phyloP scores from a whole-genome alignment of 2,113 vertebrate species.

The Malurus melanocephalus region DNA sequence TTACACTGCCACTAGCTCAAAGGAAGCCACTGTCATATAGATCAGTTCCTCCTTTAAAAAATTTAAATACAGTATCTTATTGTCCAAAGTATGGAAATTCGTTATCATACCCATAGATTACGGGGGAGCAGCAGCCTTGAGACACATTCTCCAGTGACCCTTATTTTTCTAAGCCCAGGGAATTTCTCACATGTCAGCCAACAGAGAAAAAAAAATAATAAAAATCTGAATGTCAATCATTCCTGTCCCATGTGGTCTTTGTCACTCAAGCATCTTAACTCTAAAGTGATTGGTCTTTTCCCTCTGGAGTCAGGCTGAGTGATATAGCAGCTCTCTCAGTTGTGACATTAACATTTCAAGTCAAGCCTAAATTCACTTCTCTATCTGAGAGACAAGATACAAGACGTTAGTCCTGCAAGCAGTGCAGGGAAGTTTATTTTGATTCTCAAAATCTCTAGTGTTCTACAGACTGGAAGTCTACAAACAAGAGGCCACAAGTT shows the following conservation, averaged over 20 bases:
- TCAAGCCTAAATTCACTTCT: conserved; percentile 18
- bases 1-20: neutral
- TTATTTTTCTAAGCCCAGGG: conserved; percentile 42
- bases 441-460: neutral
- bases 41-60: neutral
- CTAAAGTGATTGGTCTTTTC: conserved; percentile 35
- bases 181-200: conserved; percentile 24
- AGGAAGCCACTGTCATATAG: neutral
- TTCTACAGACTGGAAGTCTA: neutral
- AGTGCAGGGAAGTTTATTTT: neutral
- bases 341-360: conserved; percentile 12
- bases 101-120: conserved; percentile 2
- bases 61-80: neutral
- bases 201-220: neutral
- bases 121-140: conserved; percentile 11
- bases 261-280: conserved; percentile 31
- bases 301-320: neutral
- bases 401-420: neutral
- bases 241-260: conserved; percentile 19
- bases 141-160: neutral
- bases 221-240: neutral
- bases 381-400: neutral
- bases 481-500: neutral
- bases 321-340: conserved; percentile 31
- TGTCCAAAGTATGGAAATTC: neutral